Evolutionary conservation across 2,797 vertebrate species (phyloP), one percentile per base, ranked within the genome.

Genomic region (Rousettus madagascariensis): DNA sequence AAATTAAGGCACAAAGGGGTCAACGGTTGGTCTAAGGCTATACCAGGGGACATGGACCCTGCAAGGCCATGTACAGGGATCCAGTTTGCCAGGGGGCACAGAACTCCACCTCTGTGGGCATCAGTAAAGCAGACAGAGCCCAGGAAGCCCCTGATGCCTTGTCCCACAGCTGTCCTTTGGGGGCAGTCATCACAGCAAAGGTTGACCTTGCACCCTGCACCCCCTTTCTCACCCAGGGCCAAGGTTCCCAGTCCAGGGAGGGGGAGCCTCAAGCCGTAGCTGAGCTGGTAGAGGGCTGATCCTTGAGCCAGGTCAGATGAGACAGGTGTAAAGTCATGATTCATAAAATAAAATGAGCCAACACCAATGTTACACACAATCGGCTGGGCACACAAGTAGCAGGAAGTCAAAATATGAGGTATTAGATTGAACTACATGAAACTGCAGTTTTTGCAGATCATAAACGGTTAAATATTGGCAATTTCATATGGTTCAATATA

Each of bases 391-490:
- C 49, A 19, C n/a, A 71, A 84, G 57, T 30, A 87, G 63, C 17
- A 65, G 69, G 55, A 75, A 89, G n/a, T 41, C 24, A 55, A 90
- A 96, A 59, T 51, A 79, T 24, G 41, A 91, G 26, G 63, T 71
- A 94, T 49, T 83, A 90, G 38, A 19, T 63, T 69, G 51, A 78
- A 68, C 38, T 30, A 41, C 63, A 86, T 74, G 22, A 93, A 83
- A 91, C 3, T 49, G 66, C 30, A 38, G 88, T 55, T 85, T 91
- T 36, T 75, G 26, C 30, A 92, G 66, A 74, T 97, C 51, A 95
- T 53, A 80, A 93, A 83, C 28, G 19, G 74, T 15, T 78, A 49
- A 79, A 77, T 79, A 36, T 65, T 66, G 41, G 36, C 43, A 94
- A 85, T 63, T 90, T 78, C 46, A 66, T 71, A 74, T 46, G 28